Base-by-base conservation (phyloP, 2,888 invertebrate species). In the Mythimna lalbum region DNA sequence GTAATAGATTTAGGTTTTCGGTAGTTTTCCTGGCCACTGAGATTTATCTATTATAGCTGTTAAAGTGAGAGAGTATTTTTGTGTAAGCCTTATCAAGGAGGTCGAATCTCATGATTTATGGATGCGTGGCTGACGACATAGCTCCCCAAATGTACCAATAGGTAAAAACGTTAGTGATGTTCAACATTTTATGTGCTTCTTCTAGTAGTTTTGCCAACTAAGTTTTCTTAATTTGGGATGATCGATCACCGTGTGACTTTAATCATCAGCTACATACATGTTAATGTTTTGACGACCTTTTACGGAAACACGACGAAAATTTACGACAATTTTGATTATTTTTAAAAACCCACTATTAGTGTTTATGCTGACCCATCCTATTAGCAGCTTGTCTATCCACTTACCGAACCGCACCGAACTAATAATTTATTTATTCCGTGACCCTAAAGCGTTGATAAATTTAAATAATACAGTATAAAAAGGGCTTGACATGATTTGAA, bases 391-490 rank as follows among this genome's bases (percentile, higher is more conserved):
- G 60, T 60, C 55, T 68, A 65, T 65, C 68, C 12, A 63, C 52
- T 68, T 71, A 68, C 2, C 4, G 67, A 76, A 65, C 76, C 59
- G 65, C 52, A 82, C 67, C 49, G 47, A 75, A 66, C 69, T 75
- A 67, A 79, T 78, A 64, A 83, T 83, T 78, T 84, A 78, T 87
- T 81, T 75, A 78, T 76, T 33, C 56, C 55, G 47, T 80, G 80
- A 83, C 83, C 81, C 82, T 78, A 77, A 78, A 78, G 80, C 82
- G 83, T 85, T 92, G 91, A 92, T 92, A 91, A 17, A 92, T 92
- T 91, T 91, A 85, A 91, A 92, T 92, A 91, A 91, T 91, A 89
- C 87, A 90, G 86, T 86, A 89, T 85, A 90, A 92, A 82, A 91
- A 91, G 92, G 90, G 90, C 87, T 88, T 84, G 87, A 88, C 87